Conservation (phyloP, 2,113 vertebrate genomes). For the Entomyzon cyanotis region DNA sequence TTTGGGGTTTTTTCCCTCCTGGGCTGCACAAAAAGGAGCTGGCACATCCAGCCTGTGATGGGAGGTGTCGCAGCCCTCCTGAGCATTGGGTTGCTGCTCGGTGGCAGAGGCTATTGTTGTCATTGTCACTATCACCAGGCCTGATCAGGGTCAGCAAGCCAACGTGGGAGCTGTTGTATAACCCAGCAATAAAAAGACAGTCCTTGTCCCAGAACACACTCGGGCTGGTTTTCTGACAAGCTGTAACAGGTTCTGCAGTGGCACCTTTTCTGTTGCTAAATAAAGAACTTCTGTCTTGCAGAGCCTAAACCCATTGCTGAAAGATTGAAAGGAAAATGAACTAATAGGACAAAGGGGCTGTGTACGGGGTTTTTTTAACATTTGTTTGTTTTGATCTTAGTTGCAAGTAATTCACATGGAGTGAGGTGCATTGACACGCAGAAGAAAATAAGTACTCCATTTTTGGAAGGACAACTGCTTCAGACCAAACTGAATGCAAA, state of each 20-base stretch:
- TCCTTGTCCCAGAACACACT: slow-evolving; percentile 52
- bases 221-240: slow-evolving; percentile 44
- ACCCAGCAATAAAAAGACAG: slow-evolving; percentile 25
- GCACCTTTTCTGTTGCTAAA: slow-evolving; percentile 65
- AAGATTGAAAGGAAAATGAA: slow-evolving; percentile 46
- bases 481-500: not conserved
- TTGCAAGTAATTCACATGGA: not conserved
- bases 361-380: rapidly evolving
- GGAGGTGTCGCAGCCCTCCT: not conserved
- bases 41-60: rapidly evolving
- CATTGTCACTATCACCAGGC: not conserved
- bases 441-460: not conserved
- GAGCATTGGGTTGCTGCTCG: not conserved
- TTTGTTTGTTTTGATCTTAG: slow-evolving; percentile 40
- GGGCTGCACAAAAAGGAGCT: not conserved
- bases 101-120: not conserved
- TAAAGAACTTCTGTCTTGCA: slow-evolving; percentile 61
- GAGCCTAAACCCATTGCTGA: slow-evolving; percentile 49
- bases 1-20: not conserved
- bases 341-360: slow-evolving; percentile 28
- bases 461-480: not conserved
- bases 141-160: slow-evolving; percentile 12
- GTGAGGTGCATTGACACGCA: not conserved
- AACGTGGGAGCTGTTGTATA: not conserved
- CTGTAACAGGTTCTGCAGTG: slow-evolving; percentile 50